Evolutionary conservation across 2,888 invertebrate genomes (phyloP).

Genomic region (Allacma fusca): DNA sequence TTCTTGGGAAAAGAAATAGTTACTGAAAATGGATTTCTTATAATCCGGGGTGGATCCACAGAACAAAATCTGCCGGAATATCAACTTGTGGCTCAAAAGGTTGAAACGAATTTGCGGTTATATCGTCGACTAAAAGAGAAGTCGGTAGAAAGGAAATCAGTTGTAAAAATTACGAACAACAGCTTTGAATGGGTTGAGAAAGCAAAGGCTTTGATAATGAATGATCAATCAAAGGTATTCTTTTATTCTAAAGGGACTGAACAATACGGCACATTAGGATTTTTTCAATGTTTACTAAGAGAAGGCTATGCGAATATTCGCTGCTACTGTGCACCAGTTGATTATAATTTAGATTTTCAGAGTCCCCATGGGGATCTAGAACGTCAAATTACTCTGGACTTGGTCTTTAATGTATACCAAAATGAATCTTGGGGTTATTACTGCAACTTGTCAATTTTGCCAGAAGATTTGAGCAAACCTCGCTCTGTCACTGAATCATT

Average conservation of each 20-base stretch:
- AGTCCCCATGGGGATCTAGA: not conserved
- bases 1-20: conserved; percentile 73
- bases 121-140: too few relatives aligned
- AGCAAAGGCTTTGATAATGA: not conserved
- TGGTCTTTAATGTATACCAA: not conserved
- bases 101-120: too few relatives aligned
- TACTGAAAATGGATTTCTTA: too few relatives aligned
- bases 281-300: not conserved
- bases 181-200: not conserved
- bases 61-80: too few relatives aligned
- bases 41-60: too few relatives aligned
- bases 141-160: too few relatives aligned
- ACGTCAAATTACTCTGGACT: not conserved
- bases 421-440: conserved; percentile 74
- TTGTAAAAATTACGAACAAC: not conserved
- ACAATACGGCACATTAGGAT: not conserved
- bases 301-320: not conserved
- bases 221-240: not conserved
- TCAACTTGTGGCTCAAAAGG: too few relatives aligned
- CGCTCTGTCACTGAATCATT: conserved; percentile 75
- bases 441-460: conserved; percentile 77
- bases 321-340: not conserved
- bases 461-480: conserved; percentile 61
- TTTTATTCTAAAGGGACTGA: not conserved
- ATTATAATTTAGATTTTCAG: not conserved